Base-by-base conservation (phyloP, 2,113 vertebrate genomes). In the Neopipo cinnamomea region DNA sequence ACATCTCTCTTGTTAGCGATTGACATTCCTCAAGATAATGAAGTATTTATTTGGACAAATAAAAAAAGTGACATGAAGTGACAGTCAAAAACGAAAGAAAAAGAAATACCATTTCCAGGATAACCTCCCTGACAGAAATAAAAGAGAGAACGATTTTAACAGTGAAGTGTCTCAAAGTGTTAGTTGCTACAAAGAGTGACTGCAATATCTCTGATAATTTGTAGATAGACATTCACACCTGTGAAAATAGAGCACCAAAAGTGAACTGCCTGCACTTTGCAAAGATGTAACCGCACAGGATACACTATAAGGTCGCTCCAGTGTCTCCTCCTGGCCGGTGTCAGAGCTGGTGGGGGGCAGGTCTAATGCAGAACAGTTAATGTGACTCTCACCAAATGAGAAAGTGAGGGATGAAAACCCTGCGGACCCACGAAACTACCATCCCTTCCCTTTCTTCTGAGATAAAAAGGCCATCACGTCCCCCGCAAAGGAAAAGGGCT, bases 11-110 rank as follows among this genome's bases (percentile, higher is more conserved):
- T 65, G 87, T 47, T 39, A 73, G 28, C 77, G 14, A 70, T 1
- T 55, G 13, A 50, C 55, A 27, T 65, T 84, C 50, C 68, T 73
- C 30, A 27, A 78, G 46, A 52, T 77, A 84, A 67, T 61, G n/a
- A 94, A 89, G 68, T 73, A 80, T 61, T 91, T 89, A 70, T 77
- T 78, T 78, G 65, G 61, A 61, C 59, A 91, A 91, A 84, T 65
- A 73, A 91, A 88, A 42, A 42, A 83, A 68, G 33, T 66, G 21
- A 85, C 37, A 35, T 35, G 28, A 85, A 67, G 33, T 20, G 18
- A 24, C 23, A 79, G 10, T 27, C 27, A 39, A 74, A 13, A 11
- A 10, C 5, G 25, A 27, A 33, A 30, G 2, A 47, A 39, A 10
- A 59, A 44, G 17, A 55, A 39, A 14, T 22, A 82, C 31, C 6